phyloP scores from a whole-genome alignment of 2,888 invertebrate species.

The Cynaeus angustus region DNA sequence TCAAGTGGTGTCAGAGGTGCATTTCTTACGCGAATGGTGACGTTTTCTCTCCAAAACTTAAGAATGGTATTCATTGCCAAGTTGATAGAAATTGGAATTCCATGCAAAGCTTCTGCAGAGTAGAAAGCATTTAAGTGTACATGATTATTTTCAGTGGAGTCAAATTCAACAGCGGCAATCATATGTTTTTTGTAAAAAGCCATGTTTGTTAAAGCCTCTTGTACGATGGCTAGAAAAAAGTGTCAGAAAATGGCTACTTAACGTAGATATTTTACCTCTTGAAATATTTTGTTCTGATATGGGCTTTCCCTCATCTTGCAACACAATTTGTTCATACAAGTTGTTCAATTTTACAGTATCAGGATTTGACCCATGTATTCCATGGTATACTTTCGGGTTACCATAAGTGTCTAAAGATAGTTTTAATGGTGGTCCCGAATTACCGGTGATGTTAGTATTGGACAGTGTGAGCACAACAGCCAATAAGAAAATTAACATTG shows the following conservation, averaged over 20 bases:
- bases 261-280: too few relatives aligned
- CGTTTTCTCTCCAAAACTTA: conserved; percentile 70
- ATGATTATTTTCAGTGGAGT: background rate
- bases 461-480: background rate
- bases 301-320: background rate
- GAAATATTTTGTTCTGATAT: background rate
- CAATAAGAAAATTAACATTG: background rate
- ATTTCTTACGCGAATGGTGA: conserved; percentile 65
- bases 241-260: too few relatives aligned
- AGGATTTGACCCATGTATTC: too few relatives aligned
- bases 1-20: conserved; percentile 64
- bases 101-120: conserved; percentile 73
- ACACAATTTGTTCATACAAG: background rate
- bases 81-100: conserved; percentile 73
- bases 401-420: background rate
- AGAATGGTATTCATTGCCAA: conserved; percentile 72
- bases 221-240: background rate
- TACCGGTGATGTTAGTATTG: background rate
- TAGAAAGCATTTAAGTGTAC: conserved; percentile 67
- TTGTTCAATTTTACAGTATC: background rate
- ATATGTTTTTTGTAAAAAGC: background rate
- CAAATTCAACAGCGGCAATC: background rate
- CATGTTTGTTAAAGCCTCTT: background rate
- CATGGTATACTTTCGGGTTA: background rate
- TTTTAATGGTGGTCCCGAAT: background rate